Conservation (phyloP, 2,888 invertebrate genomes). For the Neelides folsomi region DNA sequence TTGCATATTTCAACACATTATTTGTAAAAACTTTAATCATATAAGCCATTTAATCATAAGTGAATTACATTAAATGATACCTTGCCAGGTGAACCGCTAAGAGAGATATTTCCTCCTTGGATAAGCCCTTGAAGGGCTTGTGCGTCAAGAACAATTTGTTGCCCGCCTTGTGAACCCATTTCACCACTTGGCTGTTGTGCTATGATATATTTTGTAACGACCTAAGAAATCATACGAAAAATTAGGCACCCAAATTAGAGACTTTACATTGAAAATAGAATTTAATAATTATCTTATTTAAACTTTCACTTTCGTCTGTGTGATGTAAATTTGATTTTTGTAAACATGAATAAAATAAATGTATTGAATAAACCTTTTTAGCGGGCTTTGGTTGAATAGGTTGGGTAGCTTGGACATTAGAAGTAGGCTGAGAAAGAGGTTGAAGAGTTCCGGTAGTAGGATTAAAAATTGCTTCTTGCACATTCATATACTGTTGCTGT, state of each 20-base stretch:
- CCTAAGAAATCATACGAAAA: not conserved
- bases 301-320: too few species aligned
- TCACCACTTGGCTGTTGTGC: slow-evolving; percentile 19
- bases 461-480: slow-evolving; percentile 30
- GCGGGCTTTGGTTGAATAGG: too few species aligned
- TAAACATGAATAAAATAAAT: too few species aligned
- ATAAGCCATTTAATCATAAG: not conserved
- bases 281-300: too few species aligned
- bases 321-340: too few species aligned
- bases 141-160: slow-evolving; percentile 29
- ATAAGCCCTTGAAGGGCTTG: slow-evolving; percentile 27
- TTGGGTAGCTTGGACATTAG: too few species aligned
- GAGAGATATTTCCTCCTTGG: slow-evolving; percentile 26
- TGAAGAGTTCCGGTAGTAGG: slow-evolving; percentile 30
- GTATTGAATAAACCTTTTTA: too few species aligned
- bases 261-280: too few species aligned
- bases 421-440: slow-evolving; percentile 10
- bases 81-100: slow-evolving; percentile 22
- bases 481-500: slow-evolving; percentile 24
- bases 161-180: slow-evolving; percentile 16
- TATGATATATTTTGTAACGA: slow-evolving; percentile 21
- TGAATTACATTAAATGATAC: slow-evolving; percentile 8
- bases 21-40: not conserved
- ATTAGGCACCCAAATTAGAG: too few species aligned
- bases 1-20: not conserved